Base-by-base conservation (phyloP, 1,140 invertebrate species). In the Polyergus mexicanus region DNA sequence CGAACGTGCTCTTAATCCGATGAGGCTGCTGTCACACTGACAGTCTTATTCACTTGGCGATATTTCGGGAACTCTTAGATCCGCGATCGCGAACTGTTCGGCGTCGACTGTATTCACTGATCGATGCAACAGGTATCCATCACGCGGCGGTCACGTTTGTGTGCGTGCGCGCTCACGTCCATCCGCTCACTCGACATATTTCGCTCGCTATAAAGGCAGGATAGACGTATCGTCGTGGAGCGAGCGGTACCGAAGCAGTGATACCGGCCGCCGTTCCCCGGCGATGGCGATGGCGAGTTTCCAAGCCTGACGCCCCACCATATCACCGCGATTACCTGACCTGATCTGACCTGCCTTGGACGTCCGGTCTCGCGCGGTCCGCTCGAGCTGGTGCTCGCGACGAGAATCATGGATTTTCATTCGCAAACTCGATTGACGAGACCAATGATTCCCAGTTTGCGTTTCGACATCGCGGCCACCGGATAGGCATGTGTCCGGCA, bases 91-190 rank as follows among this genome's bases (percentile, higher is more conserved):
- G 63, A 44, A 51, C 22, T 80, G 76, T 32, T 68, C 63, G 32
- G 32, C 63, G 63, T 56, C 62, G 63, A 68, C 76, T 80, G 63
- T 13, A 28, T 13, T 32, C 56, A 78, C 47, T 19, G 28, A 13
- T 68, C 22, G 51, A 41, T 16, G 89, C 85, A 89, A 89, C 88
- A 89, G 76, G 87, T 89, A 77, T 74, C 71, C 68, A 28, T 62
- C 22, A 38, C 16, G 38, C 47, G 35, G 25, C 56, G 54, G 11
- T 47, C 28, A 25, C 69, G 51, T 68, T 47, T 41, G 4, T 2
- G 13, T 41, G 35, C 35, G n/a, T 32, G 32, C 60, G 86, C 86
- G 86, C 28, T 60, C 78, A 54, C 58, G 41, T 83, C 16, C 47
- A 19, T 47, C 13, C 47, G 16, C 47, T 87, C 77, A 41, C 72